Percentiles rank a stretch among this genome's conserved stretches.
Conservation (phyloP, 2,113 vertebrate genomes). For the Eonycteris spelaea region DNA sequence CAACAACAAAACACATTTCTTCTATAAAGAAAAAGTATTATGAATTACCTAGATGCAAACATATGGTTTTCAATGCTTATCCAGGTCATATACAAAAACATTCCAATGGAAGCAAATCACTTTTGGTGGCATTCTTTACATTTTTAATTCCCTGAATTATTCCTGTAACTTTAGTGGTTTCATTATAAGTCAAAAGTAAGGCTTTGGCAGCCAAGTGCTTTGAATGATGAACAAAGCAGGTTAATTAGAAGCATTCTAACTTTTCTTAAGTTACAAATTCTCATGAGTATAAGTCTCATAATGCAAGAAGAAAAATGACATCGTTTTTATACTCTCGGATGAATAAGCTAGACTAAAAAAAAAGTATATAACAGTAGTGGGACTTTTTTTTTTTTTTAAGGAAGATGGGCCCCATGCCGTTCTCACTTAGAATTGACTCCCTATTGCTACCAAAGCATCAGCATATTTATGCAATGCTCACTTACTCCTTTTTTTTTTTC, state of each 20-base stretch:
- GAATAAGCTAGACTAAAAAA: constrained; percentile 22
- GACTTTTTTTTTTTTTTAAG: background rate
- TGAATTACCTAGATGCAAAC: background rate
- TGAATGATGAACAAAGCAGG: constrained; percentile 56
- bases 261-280: constrained; percentile 44
- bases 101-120: constrained; percentile 2
- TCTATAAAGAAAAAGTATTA: background rate
- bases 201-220: constrained; percentile 26
- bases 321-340: constrained; percentile 25
- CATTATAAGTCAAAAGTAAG: constrained; percentile 51
- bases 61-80: background rate
- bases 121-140: constrained; percentile 29
- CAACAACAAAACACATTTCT: background rate
- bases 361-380: background rate
- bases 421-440: background rate
- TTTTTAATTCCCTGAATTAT: constrained; percentile 49
- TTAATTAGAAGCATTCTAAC: constrained; percentile 52
- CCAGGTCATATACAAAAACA: background rate
- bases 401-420: background rate
- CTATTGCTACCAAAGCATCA: background rate
- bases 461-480: background rate
- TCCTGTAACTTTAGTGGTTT: constrained; percentile 41
- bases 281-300: constrained; percentile 31
- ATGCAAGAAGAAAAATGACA: constrained; percentile 30
- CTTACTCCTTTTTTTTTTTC: background rate